Percentiles rank a stretch among this genome's conserved stretches.
phyloP scores from a whole-genome alignment of 2,797 vertebrate species.

The Lepus oiostolus region DNA sequence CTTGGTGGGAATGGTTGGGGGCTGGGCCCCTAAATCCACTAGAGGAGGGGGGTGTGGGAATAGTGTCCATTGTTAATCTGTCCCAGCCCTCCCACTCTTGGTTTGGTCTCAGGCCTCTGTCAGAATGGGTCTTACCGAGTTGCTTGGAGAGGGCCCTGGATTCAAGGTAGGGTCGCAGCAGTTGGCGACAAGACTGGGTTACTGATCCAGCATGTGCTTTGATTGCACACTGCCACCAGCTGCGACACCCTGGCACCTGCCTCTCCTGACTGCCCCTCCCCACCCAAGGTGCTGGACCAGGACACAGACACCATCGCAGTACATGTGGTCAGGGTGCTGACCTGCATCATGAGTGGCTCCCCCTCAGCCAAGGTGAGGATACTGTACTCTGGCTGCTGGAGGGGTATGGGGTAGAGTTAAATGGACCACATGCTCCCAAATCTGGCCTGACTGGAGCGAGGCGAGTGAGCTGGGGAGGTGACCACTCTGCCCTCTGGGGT shows the following conservation, averaged over 20 bases:
- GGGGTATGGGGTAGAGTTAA: too few species aligned
- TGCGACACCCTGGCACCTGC: neutral
- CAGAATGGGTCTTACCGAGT: neutral
- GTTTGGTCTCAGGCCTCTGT: conserved; percentile 3
- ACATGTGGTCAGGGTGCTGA: conserved; percentile 95
- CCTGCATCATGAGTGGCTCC: conserved; percentile 97
- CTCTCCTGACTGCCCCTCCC: neutral
- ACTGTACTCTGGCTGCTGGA: accelerated
- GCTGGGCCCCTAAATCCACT: neutral
- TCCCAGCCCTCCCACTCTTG: neutral
- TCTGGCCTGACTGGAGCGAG: neutral
- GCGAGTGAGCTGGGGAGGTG: neutral
- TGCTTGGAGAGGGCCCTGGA: neutral
- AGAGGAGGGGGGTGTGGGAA: accelerated
- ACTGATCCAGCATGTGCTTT: neutral
- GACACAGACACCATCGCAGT: conserved; percentile 94
- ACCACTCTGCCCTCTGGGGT: neutral
- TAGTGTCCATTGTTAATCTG: neutral
- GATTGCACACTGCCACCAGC: neutral
- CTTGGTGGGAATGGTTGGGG: neutral
- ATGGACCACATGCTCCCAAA: neutral
- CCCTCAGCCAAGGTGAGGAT: conserved; percentile 95
- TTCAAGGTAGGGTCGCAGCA: neutral
- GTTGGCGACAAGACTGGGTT: neutral
- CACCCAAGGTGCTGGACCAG: conserved; percentile 90